Conservation (phyloP, 2,888 invertebrate species). For the Taphrorychus bicolor region DNA sequence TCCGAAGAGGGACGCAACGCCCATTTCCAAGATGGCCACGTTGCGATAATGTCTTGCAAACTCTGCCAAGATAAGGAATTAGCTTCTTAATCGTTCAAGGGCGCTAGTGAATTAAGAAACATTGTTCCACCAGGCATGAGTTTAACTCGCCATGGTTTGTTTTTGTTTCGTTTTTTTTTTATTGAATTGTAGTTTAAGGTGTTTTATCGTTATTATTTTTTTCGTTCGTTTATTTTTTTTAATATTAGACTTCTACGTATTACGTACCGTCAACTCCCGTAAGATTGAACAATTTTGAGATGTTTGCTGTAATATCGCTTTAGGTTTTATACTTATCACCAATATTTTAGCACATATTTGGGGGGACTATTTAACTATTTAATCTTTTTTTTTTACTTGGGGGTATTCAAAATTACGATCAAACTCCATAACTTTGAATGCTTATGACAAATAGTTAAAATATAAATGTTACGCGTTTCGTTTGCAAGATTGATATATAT, state of each 20-base stretch:
- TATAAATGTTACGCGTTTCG: not conserved
- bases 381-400: not conserved
- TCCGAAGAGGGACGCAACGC: conserved; percentile 3
- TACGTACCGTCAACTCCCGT: conserved; percentile 13
- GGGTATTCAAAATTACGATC: not conserved
- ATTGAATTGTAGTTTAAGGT: no score
- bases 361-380: not conserved
- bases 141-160: no score
- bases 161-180: no score
- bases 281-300: not conserved
- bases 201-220: no score
- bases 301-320: not conserved
- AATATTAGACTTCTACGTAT: no score
- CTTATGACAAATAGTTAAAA: not conserved
- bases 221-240: no score
- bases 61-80: conserved; percentile 22
- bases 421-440: not conserved
- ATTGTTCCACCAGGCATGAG: no score
- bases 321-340: not conserved
- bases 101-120: no score
- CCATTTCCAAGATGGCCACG: not conserved
- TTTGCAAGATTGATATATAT: not conserved
- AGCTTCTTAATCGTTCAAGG: no score
- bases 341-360: not conserved
- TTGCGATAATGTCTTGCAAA: not conserved